phyloP scores from a whole-genome alignment of 2,888 invertebrate species.

The Tinea trinotella region DNA sequence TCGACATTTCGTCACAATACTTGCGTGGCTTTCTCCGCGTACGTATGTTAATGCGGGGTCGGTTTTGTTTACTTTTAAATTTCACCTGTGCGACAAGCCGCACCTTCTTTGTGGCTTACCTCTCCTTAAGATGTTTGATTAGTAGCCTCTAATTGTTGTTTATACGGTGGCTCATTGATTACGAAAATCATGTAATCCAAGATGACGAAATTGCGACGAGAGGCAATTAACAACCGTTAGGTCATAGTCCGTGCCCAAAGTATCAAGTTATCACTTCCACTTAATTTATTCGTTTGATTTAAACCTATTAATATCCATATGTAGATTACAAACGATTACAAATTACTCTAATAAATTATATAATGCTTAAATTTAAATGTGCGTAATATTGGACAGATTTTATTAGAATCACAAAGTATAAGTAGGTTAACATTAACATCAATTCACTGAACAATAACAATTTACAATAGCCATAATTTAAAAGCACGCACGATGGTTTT shows the following conservation, averaged over 20 bases:
- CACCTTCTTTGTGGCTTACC: slow-evolving; percentile 16
- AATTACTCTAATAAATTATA: no score
- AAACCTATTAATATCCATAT: no score
- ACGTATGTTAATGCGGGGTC: slow-evolving; percentile 50
- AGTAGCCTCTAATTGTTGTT: slow-evolving; percentile 7
- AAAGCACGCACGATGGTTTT: not conserved
- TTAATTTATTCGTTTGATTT: not conserved
- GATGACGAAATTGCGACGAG: not conserved
- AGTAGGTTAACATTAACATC: slow-evolving; percentile 3
- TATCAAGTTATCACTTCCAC: not conserved
- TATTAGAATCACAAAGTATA: not conserved
- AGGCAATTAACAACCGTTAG: not conserved
- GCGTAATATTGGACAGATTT: not conserved
- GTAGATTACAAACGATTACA: no score
- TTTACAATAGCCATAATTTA: slow-evolving; percentile 16
- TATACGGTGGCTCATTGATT: slow-evolving; percentile 11
- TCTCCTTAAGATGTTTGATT: slow-evolving; percentile 10
- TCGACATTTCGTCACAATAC: slow-evolving; percentile 47
- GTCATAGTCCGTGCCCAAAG: not conserved
- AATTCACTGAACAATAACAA: slow-evolving; percentile 13
- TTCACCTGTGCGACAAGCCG: slow-evolving; percentile 39
- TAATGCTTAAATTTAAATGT: no score
- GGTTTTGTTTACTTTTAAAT: slow-evolving; percentile 59
- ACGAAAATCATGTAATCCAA: not conserved
- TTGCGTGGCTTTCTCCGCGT: slow-evolving; percentile 52